These are phyloP conservation scores for Scaptomyza parva DNA, from an alignment of 2,888 invertebrate genomes.

Conservation along the genomic window DNA sequence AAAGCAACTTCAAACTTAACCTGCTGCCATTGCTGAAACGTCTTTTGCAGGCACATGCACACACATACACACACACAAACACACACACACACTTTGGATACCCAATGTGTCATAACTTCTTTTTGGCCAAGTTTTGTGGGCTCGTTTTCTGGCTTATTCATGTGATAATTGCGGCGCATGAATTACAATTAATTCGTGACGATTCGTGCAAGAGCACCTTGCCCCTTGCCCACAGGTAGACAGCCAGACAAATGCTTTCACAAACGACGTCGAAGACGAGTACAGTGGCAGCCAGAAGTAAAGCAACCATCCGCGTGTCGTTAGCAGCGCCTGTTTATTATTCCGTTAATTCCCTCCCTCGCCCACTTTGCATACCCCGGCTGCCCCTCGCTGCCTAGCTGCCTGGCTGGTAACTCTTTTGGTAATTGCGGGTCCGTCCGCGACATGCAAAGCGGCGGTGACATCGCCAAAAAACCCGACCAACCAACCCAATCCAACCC, in stretches of 20 bases:
- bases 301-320: conserved; percentile 74
- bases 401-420: conserved; percentile 50
- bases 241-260: conserved; percentile 32
- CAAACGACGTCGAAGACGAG: conserved; percentile 11
- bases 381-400: not conserved
- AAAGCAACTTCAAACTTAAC: conserved; percentile 63
- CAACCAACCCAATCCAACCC: conserved; percentile 1
- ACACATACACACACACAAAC: not conserved
- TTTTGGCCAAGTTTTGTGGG: conserved; percentile 38
- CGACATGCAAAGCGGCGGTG: conserved; percentile 79
- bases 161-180: conserved; percentile 85
- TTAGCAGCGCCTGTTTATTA: conserved; percentile 82
- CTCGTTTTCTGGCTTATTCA: conserved; percentile 58
- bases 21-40: conserved; percentile 18
- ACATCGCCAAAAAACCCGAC: conserved; percentile 67
- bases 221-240: conserved; percentile 52
- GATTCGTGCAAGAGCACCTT: conserved; percentile 73
- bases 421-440: conserved; percentile 58
- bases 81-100: conserved; percentile 2
- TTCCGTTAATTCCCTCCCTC: conserved; percentile 78
- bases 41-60: not conserved
- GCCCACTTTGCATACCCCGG: conserved; percentile 15
- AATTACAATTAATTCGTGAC: conserved; percentile 84
- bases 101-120: conserved; percentile 27
- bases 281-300: conserved; percentile 41